These are phyloP conservation scores for Trissoscelio sp. DNA, from an alignment of 2,888 invertebrate genomes.

Conservation along the genomic window DNA sequence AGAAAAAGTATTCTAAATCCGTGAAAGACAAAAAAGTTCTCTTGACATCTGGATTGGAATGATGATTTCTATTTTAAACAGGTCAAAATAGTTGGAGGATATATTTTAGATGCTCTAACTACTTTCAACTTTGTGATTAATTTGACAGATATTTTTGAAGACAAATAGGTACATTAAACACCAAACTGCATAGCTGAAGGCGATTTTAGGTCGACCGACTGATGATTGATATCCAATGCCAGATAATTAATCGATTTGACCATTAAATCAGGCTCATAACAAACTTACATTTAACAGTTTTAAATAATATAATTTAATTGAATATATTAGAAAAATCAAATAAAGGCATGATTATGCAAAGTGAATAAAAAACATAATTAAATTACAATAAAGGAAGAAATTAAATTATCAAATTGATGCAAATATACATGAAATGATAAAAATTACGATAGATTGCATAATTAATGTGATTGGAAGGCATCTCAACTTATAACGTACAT, in stretches of 20 bases:
- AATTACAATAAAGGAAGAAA: too few species aligned
- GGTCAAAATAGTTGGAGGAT: conserved; percentile 1
- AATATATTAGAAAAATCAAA: too few species aligned
- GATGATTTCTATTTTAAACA: conserved; percentile 34
- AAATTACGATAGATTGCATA: too few species aligned
- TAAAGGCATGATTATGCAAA: too few species aligned
- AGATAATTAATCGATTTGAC: conserved; percentile 68
- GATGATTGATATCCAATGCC: conserved; percentile 66
- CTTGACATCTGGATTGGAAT: conserved; percentile 12
- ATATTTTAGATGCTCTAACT: conserved; percentile 4
- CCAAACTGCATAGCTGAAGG: conserved; percentile 24
- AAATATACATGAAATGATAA: too few species aligned
- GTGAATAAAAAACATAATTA: too few species aligned
- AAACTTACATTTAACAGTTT: conserved; percentile 6
- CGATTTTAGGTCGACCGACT: conserved; percentile 36
- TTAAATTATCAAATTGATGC: too few species aligned
- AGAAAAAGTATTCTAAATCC: background rate
- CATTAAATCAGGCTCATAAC: conserved; percentile 65
- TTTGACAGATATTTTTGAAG: conserved; percentile 35
- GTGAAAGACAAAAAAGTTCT: background rate
- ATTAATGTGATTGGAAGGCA: background rate
- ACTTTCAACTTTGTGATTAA: conserved; percentile 18
- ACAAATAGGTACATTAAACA: conserved; percentile 52
- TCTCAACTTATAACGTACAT: background rate
- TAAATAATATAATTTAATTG: background rate